Conservation (phyloP, 2,888 invertebrate species). For the Amblyteles armatorius region DNA sequence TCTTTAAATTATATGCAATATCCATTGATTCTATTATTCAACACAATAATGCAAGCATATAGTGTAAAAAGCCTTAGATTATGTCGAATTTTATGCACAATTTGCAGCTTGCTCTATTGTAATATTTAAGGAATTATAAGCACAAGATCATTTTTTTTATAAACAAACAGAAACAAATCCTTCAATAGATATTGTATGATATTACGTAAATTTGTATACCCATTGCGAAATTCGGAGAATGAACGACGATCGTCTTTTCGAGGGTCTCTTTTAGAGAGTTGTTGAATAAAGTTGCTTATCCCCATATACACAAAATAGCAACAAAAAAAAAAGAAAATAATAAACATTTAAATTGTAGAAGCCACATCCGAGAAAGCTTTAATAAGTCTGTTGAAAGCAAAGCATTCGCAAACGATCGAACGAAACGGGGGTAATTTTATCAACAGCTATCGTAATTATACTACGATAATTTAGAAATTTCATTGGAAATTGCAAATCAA, state of each 20-base stretch:
- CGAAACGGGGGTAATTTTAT: conserved; percentile 57
- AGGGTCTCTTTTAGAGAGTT: conserved; percentile 69
- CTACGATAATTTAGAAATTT: conserved; percentile 51
- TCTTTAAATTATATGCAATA: conserved; percentile 77
- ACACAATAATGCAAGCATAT: conserved; percentile 76
- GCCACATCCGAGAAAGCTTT: conserved; percentile 20
- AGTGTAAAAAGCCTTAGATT: conserved; percentile 81
- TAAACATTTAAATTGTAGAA: conserved; percentile 52
- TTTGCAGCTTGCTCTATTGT: conserved; percentile 78
- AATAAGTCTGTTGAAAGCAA: conserved; percentile 2
- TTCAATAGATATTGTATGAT: conserved; percentile 76
- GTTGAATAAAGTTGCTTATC: conserved; percentile 75
- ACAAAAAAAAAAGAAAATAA: conserved; percentile 29
- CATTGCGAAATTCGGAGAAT: conserved; percentile 59
- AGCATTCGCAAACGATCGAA: conserved; percentile 48
- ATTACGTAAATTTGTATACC: conserved; percentile 77
- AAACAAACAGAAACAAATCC: conserved; percentile 62
- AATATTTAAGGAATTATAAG: conserved; percentile 73
- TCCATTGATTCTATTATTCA: conserved; percentile 69
- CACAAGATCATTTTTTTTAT: conserved; percentile 75
- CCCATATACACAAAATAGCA: conserved; percentile 43
- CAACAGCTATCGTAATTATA: conserved; percentile 48
- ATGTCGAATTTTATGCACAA: conserved; percentile 80
- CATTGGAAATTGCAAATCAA: conserved; percentile 32
- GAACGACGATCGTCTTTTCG: conserved; percentile 64